A percentile compares a stretch with the other conserved stretches of the same genome.
Conservation (phyloP, 1,140 invertebrate genomes). For the Tetramorium parvispinum region DNA sequence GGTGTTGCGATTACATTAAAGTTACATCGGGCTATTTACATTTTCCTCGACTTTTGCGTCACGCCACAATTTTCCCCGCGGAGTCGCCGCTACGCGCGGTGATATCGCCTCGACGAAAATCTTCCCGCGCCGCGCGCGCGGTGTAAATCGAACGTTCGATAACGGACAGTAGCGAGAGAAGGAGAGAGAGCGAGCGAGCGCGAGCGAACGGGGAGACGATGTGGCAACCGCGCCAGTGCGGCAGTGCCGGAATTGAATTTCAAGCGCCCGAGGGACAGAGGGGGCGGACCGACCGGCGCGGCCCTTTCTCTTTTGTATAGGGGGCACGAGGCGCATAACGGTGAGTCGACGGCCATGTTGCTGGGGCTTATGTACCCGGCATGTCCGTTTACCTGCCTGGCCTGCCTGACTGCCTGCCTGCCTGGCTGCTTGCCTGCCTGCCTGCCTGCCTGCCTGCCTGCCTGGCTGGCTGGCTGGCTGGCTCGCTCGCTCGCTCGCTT, state of each 20-base stretch:
- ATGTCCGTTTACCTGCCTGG: conserved; percentile 74
- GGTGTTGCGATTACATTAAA: neutral
- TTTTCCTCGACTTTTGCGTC: neutral
- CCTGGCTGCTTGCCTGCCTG: conserved; percentile 76
- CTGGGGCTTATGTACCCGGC: conserved; percentile 71
- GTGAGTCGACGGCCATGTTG: conserved; percentile 80
- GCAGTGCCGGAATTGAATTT: conserved; percentile 83
- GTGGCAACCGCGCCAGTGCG: conserved; percentile 69
- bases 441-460: conserved; percentile 75
- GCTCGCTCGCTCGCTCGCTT: neutral
- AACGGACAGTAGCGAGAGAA: conserved; percentile 58
- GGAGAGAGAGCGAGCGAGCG: conserved; percentile 21
- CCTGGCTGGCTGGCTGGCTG: neutral
- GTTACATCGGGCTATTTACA: neutral
- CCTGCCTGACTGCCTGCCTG: conserved; percentile 71
- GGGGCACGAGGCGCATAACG: conserved; percentile 83
- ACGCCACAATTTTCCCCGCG: conserved; percentile 10
- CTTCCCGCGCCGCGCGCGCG: conserved; percentile 41
- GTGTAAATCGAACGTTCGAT: conserved; percentile 68
- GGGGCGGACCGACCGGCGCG: conserved; percentile 69
- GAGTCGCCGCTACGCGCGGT: conserved; percentile 13
- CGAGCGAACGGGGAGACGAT: conserved; percentile 30
- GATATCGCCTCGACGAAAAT: conserved; percentile 56
- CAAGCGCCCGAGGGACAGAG: conserved; percentile 81
- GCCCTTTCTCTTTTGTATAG: conserved; percentile 81